A percentile compares a stretch with the other conserved stretches of the same genome.
These are phyloP conservation scores for Lathronympha strigana DNA, from an alignment of 2,888 invertebrate genomes.

Conservation along the genomic window DNA sequence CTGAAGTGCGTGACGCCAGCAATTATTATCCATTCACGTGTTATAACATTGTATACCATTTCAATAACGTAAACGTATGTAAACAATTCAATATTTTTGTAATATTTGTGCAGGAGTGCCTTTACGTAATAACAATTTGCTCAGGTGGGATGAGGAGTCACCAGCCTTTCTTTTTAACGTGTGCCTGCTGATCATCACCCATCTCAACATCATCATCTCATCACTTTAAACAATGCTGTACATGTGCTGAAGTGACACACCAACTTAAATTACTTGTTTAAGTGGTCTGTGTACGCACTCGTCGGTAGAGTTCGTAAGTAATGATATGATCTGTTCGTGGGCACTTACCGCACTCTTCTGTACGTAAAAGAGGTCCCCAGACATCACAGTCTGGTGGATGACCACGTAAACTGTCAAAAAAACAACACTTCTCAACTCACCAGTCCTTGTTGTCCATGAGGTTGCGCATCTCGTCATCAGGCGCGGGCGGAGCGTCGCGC, in stretches of 20 bases:
- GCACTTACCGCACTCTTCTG: too few species aligned
- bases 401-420: too few species aligned
- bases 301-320: too few species aligned
- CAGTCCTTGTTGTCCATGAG: slow-evolving; percentile 91
- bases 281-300: too few species aligned
- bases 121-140: not conserved
- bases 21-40: slow-evolving; percentile 25
- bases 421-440: slow-evolving; percentile 64
- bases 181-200: too few species aligned
- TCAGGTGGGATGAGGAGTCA: not conserved
- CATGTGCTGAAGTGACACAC: too few species aligned
- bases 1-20: slow-evolving; percentile 26
- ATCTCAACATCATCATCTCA: too few species aligned
- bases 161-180: not conserved
- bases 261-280: too few species aligned
- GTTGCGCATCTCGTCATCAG: slow-evolving; percentile 88
- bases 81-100: not conserved
- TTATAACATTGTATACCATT: not conserved
- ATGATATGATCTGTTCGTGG: too few species aligned
- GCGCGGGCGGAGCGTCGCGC: slow-evolving; percentile 88
- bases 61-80: not conserved
- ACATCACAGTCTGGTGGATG: too few species aligned
- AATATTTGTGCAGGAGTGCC: slow-evolving; percentile 1
- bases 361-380: too few species aligned
- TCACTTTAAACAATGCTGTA: too few species aligned